A percentile compares a stretch with the other conserved stretches of the same genome.
Evolutionary conservation across 2,888 invertebrate species (phyloP).

Genomic region (Sinodicranocentrus sp.): DNA sequence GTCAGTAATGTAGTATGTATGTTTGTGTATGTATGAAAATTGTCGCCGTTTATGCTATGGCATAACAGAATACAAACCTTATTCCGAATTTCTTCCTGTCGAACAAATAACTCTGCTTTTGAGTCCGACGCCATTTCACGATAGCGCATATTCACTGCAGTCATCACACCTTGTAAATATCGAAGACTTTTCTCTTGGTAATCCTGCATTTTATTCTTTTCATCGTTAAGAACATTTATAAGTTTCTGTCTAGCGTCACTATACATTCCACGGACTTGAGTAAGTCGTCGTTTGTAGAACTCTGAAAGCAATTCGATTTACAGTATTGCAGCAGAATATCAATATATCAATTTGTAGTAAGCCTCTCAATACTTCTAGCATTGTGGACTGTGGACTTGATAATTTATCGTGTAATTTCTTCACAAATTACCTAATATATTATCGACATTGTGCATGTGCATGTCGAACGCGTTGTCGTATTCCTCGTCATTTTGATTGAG

Average conservation of each 20-base stretch:
- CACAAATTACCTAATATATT: constrained; percentile 71
- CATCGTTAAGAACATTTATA: constrained; percentile 64
- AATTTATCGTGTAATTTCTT: not conserved
- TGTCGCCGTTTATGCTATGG: too few species aligned
- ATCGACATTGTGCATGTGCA: constrained; percentile 75
- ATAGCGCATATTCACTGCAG: constrained; percentile 65
- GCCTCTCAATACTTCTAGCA: too few species aligned
- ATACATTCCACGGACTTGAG: constrained; percentile 70
- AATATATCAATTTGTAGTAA: too few species aligned
- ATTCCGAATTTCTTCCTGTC: constrained; percentile 74
- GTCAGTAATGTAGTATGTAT: too few species aligned
- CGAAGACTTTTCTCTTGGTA: constrained; percentile 72
- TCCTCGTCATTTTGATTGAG: constrained; percentile 72
- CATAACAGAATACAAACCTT: too few species aligned
- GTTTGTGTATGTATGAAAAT: too few species aligned
- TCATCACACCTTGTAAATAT: constrained; percentile 67
- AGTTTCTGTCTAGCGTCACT: constrained; percentile 63
- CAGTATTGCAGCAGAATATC: too few species aligned
- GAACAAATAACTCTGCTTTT: constrained; percentile 68
- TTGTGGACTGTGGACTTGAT: too few species aligned
- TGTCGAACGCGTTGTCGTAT: constrained; percentile 74
- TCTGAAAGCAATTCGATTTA: constrained; percentile 47
- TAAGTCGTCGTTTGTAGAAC: constrained; percentile 72
- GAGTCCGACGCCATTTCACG: constrained; percentile 70
- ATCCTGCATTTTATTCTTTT: constrained; percentile 69